A percentile compares a stretch with the other conserved stretches of the same genome.
phyloP scores from a whole-genome alignment of 2,888 invertebrate genomes.

The Trachelus troglodyta region DNA sequence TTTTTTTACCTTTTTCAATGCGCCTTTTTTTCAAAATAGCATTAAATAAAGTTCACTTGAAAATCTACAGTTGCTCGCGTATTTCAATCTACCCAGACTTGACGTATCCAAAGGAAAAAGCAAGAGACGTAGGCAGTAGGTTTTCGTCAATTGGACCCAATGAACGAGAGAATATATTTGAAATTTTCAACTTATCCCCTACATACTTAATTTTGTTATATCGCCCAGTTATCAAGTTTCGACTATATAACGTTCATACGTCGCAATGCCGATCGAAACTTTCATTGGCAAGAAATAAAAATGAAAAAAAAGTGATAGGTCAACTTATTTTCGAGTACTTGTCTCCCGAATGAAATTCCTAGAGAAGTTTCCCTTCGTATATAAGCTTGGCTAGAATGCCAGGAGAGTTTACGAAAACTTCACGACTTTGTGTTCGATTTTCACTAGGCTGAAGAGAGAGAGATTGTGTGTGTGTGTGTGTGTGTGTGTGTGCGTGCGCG shows the following conservation, averaged over 20 bases:
- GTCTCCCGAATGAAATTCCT: too few species aligned
- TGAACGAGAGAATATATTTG: background rate
- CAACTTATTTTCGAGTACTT: too few species aligned
- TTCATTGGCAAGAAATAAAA: too few species aligned
- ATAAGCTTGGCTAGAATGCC: too few species aligned
- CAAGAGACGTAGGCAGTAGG: background rate
- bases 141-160: background rate
- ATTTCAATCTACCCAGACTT: background rate
- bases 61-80: background rate
- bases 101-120: background rate
- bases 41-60: background rate
- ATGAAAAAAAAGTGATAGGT: too few species aligned
- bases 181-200: background rate
- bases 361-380: too few species aligned
- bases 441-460: conserved; percentile 12
- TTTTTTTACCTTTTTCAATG: background rate
- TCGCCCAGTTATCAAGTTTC: background rate
- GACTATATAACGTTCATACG: background rate
- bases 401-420: too few species aligned
- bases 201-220: background rate
- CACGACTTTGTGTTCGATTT: background rate
- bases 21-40: background rate
- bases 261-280: too few species aligned
- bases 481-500: too few species aligned
- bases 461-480: conserved; percentile 1